Conservation (phyloP, 2,888 invertebrate species). For the Geophilus truncorum region DNA sequence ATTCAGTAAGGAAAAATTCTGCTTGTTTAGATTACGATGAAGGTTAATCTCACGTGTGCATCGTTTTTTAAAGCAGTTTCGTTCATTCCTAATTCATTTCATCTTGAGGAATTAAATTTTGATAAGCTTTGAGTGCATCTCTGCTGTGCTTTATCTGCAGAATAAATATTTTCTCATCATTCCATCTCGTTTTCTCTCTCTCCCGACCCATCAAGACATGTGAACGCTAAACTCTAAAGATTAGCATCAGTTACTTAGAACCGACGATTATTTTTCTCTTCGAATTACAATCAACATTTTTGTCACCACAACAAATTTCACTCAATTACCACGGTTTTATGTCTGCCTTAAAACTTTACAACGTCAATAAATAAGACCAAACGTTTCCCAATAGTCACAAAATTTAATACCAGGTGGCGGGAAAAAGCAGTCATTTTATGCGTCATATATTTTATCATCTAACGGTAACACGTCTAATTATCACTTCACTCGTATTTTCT, state of each 20-base stretch:
- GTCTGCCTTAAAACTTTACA: conserved; percentile 1
- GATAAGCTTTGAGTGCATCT: background rate
- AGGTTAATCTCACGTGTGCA: background rate
- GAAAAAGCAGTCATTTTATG: background rate
- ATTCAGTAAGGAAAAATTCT: background rate
- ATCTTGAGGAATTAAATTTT: conserved; percentile 1
- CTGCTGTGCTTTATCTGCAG: background rate
- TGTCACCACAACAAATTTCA: conserved; percentile 21
- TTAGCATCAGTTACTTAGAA: background rate
- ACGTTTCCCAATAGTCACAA: conserved; percentile 24
- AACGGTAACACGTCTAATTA: background rate
- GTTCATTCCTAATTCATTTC: too few relatives aligned
- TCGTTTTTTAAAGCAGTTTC: background rate
- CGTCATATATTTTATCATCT: background rate
- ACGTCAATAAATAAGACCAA: background rate
- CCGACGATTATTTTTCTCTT: background rate
- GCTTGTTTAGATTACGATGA: background rate
- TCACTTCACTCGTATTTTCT: background rate
- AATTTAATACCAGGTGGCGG: conserved; percentile 17
- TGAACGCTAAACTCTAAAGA: background rate
- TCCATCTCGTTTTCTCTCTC: too few relatives aligned
- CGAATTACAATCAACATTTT: conserved; percentile 6
- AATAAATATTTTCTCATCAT: conserved; percentile 3
- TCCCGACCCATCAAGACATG: background rate
- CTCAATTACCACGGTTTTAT: conserved; percentile 4